phyloP scores from a whole-genome alignment of 2,888 invertebrate species.

The Dorcus parallelipipedus region DNA sequence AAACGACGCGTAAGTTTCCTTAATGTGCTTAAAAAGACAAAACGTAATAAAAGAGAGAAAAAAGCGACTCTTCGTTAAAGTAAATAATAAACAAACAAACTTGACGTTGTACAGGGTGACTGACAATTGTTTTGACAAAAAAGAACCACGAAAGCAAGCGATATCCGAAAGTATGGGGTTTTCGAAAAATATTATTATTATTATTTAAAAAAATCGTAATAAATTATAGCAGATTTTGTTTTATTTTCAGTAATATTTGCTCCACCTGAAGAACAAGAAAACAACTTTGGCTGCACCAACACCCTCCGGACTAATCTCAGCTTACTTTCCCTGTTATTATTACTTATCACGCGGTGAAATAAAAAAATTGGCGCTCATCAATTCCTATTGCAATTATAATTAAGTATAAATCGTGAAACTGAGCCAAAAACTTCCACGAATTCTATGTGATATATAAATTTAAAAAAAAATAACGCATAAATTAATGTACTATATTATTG shows the following conservation, averaged over 20 bases:
- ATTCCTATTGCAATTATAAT: constrained; percentile 4
- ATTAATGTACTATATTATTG: constrained; percentile 18
- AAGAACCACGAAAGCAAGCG: too few relatives aligned
- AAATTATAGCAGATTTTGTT: too few relatives aligned
- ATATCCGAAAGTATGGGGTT: too few relatives aligned
- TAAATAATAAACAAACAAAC: too few relatives aligned
- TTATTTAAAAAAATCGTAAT: too few relatives aligned
- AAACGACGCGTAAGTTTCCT: constrained; percentile 27
- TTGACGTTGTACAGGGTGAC: too few relatives aligned
- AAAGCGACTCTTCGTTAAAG: too few relatives aligned
- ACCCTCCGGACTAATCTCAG: not conserved
- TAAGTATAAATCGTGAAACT: constrained; percentile 5
- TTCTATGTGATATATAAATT: constrained; percentile 27
- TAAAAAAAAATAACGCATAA: not conserved
- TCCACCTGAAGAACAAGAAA: constrained; percentile 11
- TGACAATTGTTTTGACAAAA: too few relatives aligned
- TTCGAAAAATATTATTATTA: too few relatives aligned
- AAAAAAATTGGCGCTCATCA: not conserved
- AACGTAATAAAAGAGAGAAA: too few relatives aligned
- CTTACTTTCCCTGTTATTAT: not conserved
- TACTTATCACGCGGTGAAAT: constrained; percentile 12
- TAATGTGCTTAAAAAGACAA: too few relatives aligned
- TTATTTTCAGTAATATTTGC: constrained; percentile 10
- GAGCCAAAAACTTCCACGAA: constrained; percentile 25
- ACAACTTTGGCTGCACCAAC: not conserved